These are phyloP conservation scores for Formicarius rufipectus DNA, from an alignment of 2,113 vertebrate species.

Conservation along the genomic window DNA sequence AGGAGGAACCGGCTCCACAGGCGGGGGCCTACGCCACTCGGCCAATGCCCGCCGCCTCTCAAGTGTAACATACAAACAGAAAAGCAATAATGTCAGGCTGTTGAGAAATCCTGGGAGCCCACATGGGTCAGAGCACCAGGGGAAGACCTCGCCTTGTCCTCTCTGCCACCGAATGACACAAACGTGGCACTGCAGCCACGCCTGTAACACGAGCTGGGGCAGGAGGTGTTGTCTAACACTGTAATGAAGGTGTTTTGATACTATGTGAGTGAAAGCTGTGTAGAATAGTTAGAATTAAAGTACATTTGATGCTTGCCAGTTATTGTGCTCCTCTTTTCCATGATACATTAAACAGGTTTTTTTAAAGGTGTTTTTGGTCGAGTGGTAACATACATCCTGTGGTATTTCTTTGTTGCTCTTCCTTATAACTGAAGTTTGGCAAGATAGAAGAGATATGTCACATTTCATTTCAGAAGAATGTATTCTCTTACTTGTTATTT, in stretches of 20 bases:
- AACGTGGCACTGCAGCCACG: too few species aligned
- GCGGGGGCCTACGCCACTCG: too few species aligned
- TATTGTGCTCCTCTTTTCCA: not conserved
- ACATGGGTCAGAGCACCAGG: too few species aligned
- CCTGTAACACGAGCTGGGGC: too few species aligned
- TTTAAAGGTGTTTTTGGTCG: slow-evolving; percentile 14
- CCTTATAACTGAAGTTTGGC: not conserved
- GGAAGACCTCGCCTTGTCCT: too few species aligned
- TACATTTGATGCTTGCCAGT: slow-evolving; percentile 7
- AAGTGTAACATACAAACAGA: too few species aligned
- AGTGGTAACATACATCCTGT: not conserved
- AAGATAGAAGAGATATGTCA: not conserved
- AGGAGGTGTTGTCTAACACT: not conserved
- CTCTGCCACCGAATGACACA: too few species aligned
- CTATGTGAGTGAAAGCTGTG: not conserved
- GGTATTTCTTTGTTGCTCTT: not conserved
- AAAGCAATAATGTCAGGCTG: too few species aligned
- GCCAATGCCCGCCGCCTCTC: too few species aligned
- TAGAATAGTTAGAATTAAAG: not conserved
- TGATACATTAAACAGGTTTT: not conserved
- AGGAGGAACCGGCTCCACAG: too few species aligned
- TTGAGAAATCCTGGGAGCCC: too few species aligned
- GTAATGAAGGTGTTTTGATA: not conserved
- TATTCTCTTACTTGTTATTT: not conserved
- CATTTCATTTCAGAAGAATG: not conserved